Percentiles rank a stretch among this genome's conserved stretches.
phyloP scores from a whole-genome alignment of 2,797 vertebrate species.

The Poecilia wingei region DNA sequence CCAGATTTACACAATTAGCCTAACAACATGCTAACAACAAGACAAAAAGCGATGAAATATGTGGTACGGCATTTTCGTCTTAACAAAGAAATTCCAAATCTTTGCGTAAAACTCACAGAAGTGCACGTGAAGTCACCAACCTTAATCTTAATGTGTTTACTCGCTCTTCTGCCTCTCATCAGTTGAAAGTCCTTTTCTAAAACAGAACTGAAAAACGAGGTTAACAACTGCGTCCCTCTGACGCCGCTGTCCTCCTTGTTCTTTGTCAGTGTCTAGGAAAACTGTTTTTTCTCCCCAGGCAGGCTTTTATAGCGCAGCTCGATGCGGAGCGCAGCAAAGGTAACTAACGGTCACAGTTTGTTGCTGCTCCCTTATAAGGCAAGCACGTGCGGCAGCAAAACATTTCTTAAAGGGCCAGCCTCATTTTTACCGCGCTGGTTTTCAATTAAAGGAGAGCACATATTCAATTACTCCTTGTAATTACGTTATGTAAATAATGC shows the following conservation, averaged over 20 bases:
- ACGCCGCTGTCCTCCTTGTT: conserved; percentile 25
- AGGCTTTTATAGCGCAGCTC: conserved; percentile 78
- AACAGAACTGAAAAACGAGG: conserved; percentile 1
- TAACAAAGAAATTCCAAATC: conserved; percentile 61
- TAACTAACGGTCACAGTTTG: conserved; percentile 83
- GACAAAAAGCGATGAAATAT: background rate
- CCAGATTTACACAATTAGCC: background rate
- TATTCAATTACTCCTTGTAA: background rate
- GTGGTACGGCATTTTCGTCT: conserved; percentile 14
- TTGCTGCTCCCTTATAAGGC: conserved; percentile 72
- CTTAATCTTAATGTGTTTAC: conserved; percentile 35
- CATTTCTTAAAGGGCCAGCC: conserved; percentile 79
- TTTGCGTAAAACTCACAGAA: background rate
- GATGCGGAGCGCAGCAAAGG: conserved; percentile 69
- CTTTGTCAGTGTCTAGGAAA: conserved; percentile 57
- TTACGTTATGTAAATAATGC: background rate
- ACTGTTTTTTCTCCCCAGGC: conserved; percentile 60
- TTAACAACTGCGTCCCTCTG: conserved; percentile 3
- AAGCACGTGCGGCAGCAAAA: conserved; percentile 83
- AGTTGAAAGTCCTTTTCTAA: conserved; percentile 31
- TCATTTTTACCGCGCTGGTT: background rate
- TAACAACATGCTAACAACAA: background rate
- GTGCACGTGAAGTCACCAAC: conserved; percentile 50
- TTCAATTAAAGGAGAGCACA: background rate
- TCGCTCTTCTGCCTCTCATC: conserved; percentile 50